Base-by-base conservation (phyloP, 2,888 invertebrate genomes). In the Agonopterix arenella region DNA sequence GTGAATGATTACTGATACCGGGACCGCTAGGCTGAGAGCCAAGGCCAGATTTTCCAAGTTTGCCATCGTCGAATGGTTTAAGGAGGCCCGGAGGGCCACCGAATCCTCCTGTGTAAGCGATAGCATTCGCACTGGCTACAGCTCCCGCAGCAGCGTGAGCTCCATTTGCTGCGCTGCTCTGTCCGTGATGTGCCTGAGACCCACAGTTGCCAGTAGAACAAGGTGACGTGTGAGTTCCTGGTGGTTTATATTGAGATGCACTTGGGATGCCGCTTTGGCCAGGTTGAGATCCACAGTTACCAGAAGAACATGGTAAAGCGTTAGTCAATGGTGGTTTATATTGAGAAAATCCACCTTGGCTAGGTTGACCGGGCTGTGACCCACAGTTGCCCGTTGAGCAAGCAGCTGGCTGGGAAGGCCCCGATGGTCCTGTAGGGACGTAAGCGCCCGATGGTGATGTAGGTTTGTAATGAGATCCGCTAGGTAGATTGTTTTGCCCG, bases 71-170 rank as follows among this genome's bases (percentile, higher is more conserved):
- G 53, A 70, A 75, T 1, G 89, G 84, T 61, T 73, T 74, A 5
- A 85, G 59, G 10, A 85, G 51, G n/a, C 89, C 89, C 28, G 85
- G 79, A 45, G 88, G 84, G 36, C 85, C 89, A 40, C 86, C 84
- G 58, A 89, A 89, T 11, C 88, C 83, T 48, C 84, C 86, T 11
- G 76, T 68, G 54, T 88, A 88, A 40, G 67, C 70, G 36, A 71
- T 66, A 8, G 77, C 72, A 47, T 72, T 70, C 11, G 80, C 75
- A 49, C 59, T 59, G 28, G 76, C 74, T 4, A 60, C 53, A 10
- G 76, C 74, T 37, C 53, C 57, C 11, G 71, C 67, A 4, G 53
- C 51, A 5, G 56, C 52, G 48, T 57, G 47, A 36, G 50, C 56
- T n/a, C 54, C 54, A 45, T 43, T 58, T 16, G 43, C 11, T 28